Evolutionary conservation across 2,797 vertebrate species (phyloP).

Genomic region (Salarias fasciatus): DNA sequence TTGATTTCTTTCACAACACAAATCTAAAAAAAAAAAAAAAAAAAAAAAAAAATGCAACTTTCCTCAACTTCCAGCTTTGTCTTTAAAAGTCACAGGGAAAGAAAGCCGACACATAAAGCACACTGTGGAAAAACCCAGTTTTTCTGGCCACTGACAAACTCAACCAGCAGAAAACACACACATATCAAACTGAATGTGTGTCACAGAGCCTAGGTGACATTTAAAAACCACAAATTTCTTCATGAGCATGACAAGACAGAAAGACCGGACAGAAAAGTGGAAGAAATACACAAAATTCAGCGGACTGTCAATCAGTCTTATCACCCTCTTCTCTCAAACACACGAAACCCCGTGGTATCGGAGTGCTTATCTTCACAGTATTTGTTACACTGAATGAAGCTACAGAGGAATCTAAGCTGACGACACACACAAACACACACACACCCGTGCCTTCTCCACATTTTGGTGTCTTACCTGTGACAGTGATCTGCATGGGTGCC

Average conservation of each 20-base stretch:
- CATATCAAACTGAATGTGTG: conserved; percentile 8
- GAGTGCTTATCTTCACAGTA: conserved; percentile 53
- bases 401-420: conserved; percentile 30
- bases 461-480: conserved; percentile 90
- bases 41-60: too few species aligned
- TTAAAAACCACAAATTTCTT: conserved; percentile 1
- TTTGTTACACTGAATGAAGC: conserved; percentile 51
- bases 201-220: neutral
- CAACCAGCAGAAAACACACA: neutral
- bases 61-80: neutral
- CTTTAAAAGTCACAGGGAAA: neutral
- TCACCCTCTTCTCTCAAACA: conserved; percentile 23
- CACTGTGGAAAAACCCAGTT: neutral
- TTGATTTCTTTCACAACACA: conserved; percentile 20
- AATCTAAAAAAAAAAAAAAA: neutral
- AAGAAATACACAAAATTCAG: conserved; percentile 12
- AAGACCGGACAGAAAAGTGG: conserved; percentile 8
- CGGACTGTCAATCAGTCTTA: conserved; percentile 11
- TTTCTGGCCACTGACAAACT: neutral
- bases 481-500: conserved; percentile 96
- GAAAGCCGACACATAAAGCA: conserved; percentile 6
- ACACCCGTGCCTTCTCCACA: conserved; percentile 14
- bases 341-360: conserved; percentile 38
- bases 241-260: conserved; percentile 1
- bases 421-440: conserved; percentile 18